A percentile compares a stretch with the other conserved stretches of the same genome.
Evolutionary conservation across 2,113 vertebrate species (phyloP).

Genomic region (Albula glossodonta): DNA sequence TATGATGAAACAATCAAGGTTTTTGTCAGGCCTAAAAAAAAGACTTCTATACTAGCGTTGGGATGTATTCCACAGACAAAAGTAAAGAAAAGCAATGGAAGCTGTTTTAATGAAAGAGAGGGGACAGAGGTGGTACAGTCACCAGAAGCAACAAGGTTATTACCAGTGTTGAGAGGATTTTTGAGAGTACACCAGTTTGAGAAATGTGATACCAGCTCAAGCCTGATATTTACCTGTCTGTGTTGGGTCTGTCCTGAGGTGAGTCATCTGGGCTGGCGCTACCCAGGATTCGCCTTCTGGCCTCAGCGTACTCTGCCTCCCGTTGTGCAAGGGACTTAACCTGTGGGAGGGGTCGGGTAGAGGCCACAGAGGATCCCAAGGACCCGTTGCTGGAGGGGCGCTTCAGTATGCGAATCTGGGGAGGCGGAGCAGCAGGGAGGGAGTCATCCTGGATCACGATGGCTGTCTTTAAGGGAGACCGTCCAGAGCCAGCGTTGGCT

Average conservation of each 20-base stretch:
- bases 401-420: conserved; percentile 93
- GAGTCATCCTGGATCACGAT: conserved; percentile 94
- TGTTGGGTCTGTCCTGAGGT: conserved; percentile 69
- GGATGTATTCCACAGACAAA: too few species aligned
- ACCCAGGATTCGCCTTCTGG: conserved; percentile 86
- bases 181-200: neutral
- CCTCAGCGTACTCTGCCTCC: conserved; percentile 93
- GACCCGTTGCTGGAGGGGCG: conserved; percentile 86
- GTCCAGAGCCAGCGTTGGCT: conserved; percentile 59
- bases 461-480: conserved; percentile 83
- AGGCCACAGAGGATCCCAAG: conserved; percentile 68
- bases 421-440: conserved; percentile 84
- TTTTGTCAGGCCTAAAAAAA: too few species aligned
- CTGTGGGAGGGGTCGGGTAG: conserved; percentile 78
- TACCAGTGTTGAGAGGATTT: too few species aligned
- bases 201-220: too few species aligned
- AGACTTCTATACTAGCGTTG: too few species aligned
- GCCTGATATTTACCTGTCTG: conserved; percentile 56
- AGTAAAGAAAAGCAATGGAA: too few species aligned
- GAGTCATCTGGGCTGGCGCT: conserved; percentile 89
- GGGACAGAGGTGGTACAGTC: too few species aligned
- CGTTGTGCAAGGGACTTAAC: conserved; percentile 90
- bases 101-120: too few species aligned
- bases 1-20: too few species aligned
- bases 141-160: too few species aligned